Percentiles rank a stretch among this genome's conserved stretches.
phyloP scores from a whole-genome alignment of 1,140 invertebrate genomes.

The Bombus turneri region DNA sequence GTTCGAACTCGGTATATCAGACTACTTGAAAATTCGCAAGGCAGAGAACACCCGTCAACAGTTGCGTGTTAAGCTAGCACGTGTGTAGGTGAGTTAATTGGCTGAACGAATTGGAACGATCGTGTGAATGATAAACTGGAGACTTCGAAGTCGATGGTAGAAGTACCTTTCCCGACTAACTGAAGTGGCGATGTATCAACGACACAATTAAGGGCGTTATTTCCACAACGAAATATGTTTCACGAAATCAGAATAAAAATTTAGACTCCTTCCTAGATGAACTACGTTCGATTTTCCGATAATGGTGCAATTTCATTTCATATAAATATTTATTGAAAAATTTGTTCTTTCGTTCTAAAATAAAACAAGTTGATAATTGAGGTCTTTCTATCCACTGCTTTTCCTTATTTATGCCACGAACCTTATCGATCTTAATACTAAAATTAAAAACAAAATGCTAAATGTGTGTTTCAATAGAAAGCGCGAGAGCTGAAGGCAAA shows the following conservation, averaged over 20 bases:
- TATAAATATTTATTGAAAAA: too few relatives aligned
- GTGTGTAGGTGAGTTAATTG: conserved; percentile 48
- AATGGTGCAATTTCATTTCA: too few relatives aligned
- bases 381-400: too few relatives aligned
- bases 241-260: not conserved
- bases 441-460: conserved; percentile 8
- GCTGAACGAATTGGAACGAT: conserved; percentile 46
- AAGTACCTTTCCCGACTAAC: conserved; percentile 5
- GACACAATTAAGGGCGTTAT: not conserved
- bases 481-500: too few relatives aligned
- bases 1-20: not conserved
- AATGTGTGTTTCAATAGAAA: not conserved
- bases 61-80: conserved; percentile 26
- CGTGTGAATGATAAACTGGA: conserved; percentile 46
- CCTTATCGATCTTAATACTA: not conserved
- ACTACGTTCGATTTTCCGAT: not conserved
- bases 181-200: not conserved
- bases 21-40: conserved; percentile 18
- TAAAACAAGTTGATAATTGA: not conserved
- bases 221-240: not conserved
- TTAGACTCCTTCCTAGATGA: too few relatives aligned
- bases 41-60: not conserved
- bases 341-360: not conserved
- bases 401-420: not conserved
- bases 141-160: conserved; percentile 18